Evolutionary conservation across 37 sponge, comb jelly and placozoan genomes (phyloP).

Genomic region (Ianthella basta): DNA sequence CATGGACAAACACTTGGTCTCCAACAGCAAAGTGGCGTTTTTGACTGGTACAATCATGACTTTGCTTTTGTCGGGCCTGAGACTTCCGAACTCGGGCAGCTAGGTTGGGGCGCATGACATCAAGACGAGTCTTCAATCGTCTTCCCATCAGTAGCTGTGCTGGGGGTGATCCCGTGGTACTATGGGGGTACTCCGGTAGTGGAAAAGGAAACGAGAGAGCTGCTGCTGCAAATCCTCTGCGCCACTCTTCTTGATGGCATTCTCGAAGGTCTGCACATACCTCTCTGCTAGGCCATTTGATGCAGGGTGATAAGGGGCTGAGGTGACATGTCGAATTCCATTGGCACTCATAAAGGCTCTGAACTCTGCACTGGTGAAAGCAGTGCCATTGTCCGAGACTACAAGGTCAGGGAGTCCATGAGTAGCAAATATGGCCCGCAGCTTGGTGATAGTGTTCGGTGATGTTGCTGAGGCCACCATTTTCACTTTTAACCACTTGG

Average conservation of each 20-base stretch:
- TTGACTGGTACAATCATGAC: not conserved
- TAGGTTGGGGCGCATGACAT: conserved; percentile 21
- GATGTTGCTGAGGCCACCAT: conserved; percentile 40
- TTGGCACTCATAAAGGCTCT: conserved; percentile 26
- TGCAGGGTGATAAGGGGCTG: conserved; percentile 46
- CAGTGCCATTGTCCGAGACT: conserved; percentile 41
- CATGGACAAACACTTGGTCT: not conserved
- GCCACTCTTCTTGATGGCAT: conserved; percentile 24
- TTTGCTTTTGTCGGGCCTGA: not conserved
- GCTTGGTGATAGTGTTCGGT: conserved; percentile 4
- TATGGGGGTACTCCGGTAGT: conserved; percentile 43
- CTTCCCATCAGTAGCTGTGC: conserved; percentile 47
- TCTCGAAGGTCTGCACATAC: conserved; percentile 40
- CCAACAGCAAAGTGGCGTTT: not conserved
- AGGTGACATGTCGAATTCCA: conserved; percentile 34
- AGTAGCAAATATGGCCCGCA: conserved; percentile 44
- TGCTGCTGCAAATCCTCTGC: conserved; percentile 14
- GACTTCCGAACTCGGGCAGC: not conserved
- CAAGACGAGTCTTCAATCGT: conserved; percentile 32
- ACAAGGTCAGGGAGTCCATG: conserved; percentile 31
- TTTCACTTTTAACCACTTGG: conserved; percentile 41
- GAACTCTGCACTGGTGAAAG: conserved; percentile 39
- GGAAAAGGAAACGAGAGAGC: conserved; percentile 37
- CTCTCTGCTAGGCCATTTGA: conserved; percentile 58
- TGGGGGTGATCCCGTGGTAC: conserved; percentile 30